Base-by-base conservation (phyloP, 2,888 invertebrate genomes). In the Boloria selene region DNA sequence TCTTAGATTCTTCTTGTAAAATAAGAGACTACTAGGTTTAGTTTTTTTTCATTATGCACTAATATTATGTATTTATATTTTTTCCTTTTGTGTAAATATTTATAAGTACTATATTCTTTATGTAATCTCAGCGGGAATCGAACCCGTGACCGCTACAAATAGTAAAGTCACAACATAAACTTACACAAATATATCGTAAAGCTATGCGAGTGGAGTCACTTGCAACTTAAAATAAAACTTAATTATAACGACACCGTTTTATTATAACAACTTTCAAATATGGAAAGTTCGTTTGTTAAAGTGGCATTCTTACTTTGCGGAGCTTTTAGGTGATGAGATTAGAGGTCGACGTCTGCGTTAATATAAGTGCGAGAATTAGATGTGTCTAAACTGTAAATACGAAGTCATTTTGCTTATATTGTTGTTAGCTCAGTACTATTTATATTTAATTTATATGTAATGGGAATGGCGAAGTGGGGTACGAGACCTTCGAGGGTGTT, bases 311-410 rank as follows among this genome's bases (percentile, higher is more conserved):
- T 51, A 47, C 58, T 52, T 64, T 31, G 51, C 31, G 52, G 52
- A 51, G 64, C 64, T 64, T 58, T 64, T 64, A 64, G 58, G 31
- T 31, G 58, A 64, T 64, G 64, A 64, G 64, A 58, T 64, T 64
- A 64, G 58, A 64, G 58, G 58, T 17, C 51, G 55, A 55, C 56
- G 50, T 16, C 42, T 56, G 51, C 44, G 52, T 64, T 64, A 64
- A 64, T 64, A 58, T 58, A 52, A 58, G 45, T 51, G 52, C 16
- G 52, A 26, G 58, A 52, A 64, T 64, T 45, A 64, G 58, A 64
- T 64, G 64, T 56, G 58, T 47, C 64, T 52, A 52, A 58, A 64
- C 58, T 56, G 56, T 64, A 64, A 64, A 52, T 58, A 47, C 51
- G 52, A 16, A 17, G 58, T 16, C 64, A 52, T 58, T 64, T 58